Evolutionary conservation across 2,113 vertebrate species (phyloP), one percentile per base, ranked within the genome.

Genomic region (Etia nguti): DNA sequence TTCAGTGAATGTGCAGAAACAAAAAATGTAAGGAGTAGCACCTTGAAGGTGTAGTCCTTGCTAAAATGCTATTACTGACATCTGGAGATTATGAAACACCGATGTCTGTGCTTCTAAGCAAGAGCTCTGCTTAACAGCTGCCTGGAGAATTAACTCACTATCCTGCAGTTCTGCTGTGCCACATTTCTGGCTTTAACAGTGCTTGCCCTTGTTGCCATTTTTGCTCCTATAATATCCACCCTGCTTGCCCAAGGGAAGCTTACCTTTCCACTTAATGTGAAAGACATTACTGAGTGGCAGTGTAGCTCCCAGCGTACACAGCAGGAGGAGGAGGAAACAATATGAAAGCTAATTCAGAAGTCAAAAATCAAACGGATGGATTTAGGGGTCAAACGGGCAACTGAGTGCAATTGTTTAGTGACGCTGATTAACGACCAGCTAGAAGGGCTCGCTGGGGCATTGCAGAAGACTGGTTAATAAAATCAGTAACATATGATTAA

Each of bases 91-190:
- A 88, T 62, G 79, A 80, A 48, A 88, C 55, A 85, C 62, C 77
- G 79, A 88, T 70, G 85, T 73, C 62, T 84, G 34, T 57, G 31
- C 85, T 79, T 84, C 48, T 79, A 77, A 90, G 87, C 48, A 91
- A 83, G 29, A 87, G 86, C 80, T 82, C 65, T 81, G 81, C 87
- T 89, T 31, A 93, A 88, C 84, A 82, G 89, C 88, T 83, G 83
- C 88, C 82, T 83, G 10, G 65, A 81, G 93, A 93, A 88, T 92
- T 52, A 62, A 88, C 48, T 91, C 48, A 24, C 83, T 79, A 89
- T 77, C 70, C 55, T 79, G 86, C 75, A 57, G 75, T 75, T 89
- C 81, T 87, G 84, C 77, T 57, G 77, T 38, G 85, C 41, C 79
- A 83, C 55, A 82, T 80, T 68, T 92, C 60, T 81, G 62, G 56